Percentiles rank a stretch among this genome's conserved stretches.
Evolutionary conservation across 1,140 invertebrate genomes (phyloP).

Genomic region (honey bee (Apis mellifera)): DNA sequence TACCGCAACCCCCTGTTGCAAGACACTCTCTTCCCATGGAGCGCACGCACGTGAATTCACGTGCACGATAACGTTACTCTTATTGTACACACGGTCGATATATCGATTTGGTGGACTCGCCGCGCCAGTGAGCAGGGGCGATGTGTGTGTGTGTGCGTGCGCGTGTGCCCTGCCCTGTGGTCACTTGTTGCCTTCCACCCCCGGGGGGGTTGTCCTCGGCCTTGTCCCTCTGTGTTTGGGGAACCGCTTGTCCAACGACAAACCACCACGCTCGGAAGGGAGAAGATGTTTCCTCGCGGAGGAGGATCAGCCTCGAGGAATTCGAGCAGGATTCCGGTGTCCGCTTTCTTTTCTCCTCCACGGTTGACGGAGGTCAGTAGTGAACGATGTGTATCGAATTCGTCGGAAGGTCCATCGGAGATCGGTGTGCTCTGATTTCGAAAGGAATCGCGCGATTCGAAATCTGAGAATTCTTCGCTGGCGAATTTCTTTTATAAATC

Average conservation of each 20-base stretch:
- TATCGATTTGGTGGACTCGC: conserved; percentile 73
- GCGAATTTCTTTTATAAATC: too few species aligned
- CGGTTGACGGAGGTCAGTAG: conserved; percentile 33
- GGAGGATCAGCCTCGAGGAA: conserved; percentile 37
- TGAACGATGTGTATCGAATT: background rate
- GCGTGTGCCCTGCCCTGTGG: conserved; percentile 71
- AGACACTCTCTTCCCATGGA: conserved; percentile 56
- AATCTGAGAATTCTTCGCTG: too few species aligned
- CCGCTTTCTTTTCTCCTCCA: conserved; percentile 24
- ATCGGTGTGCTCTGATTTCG: background rate
- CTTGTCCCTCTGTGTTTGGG: conserved; percentile 77
- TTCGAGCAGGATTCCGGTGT: conserved; percentile 46
- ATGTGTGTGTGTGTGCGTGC: conserved; percentile 53
- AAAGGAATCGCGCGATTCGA: too few species aligned
- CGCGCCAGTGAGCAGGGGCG: conserved; percentile 17
- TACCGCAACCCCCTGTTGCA: conserved; percentile 73
- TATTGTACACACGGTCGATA: conserved; percentile 72
- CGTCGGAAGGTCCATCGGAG: too few species aligned
- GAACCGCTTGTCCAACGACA: conserved; percentile 71
- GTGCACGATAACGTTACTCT: conserved; percentile 43
- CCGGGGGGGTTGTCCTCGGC: conserved; percentile 68
- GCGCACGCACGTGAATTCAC: conserved; percentile 10
- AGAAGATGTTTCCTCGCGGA: conserved; percentile 24
- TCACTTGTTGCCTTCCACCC: conserved; percentile 80
- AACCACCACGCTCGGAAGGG: conserved; percentile 32